These are phyloP conservation scores for Lagria hirta DNA, from an alignment of 2,888 invertebrate species.

Conservation along the genomic window DNA sequence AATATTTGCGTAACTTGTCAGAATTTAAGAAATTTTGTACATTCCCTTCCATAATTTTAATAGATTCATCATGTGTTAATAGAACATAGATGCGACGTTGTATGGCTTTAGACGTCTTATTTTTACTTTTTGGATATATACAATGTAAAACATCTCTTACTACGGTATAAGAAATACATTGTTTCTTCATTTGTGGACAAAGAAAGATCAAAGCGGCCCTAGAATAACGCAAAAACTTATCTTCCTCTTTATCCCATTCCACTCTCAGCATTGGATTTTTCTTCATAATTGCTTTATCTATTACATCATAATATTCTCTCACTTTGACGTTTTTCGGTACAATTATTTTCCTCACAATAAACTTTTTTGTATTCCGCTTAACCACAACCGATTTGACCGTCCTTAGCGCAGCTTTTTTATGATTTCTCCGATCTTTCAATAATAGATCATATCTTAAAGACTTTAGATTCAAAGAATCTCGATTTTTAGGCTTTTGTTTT, in stretches of 20 bases:
- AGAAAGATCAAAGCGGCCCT: conserved; percentile 65
- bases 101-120: conserved; percentile 71
- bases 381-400: conserved; percentile 11
- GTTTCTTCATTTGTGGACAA: conserved; percentile 53
- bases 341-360: conserved; percentile 28
- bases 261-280: conserved; percentile 57
- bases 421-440: conserved; percentile 14
- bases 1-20: conserved; percentile 33
- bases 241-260: conserved; percentile 69
- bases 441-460: conserved; percentile 20
- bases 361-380: conserved; percentile 17
- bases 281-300: conserved; percentile 64
- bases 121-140: conserved; percentile 55
- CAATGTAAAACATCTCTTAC: conserved; percentile 62
- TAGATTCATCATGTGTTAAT: conserved; percentile 12
- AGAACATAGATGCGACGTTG: conserved; percentile 65
- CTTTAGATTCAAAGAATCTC: too few species aligned
- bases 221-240: conserved; percentile 67
- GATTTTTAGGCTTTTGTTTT: too few species aligned
- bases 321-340: conserved; percentile 14
- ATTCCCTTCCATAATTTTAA: conserved; percentile 20
- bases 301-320: conserved; percentile 58
- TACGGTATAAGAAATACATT: conserved; percentile 53
- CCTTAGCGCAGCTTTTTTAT: conserved; percentile 5
- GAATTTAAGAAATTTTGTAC: conserved; percentile 32